Evolutionary conservation across 37 sponge, comb jelly and placozoan genomes (phyloP).

Genomic region (Cladorhizidae sp.): DNA sequence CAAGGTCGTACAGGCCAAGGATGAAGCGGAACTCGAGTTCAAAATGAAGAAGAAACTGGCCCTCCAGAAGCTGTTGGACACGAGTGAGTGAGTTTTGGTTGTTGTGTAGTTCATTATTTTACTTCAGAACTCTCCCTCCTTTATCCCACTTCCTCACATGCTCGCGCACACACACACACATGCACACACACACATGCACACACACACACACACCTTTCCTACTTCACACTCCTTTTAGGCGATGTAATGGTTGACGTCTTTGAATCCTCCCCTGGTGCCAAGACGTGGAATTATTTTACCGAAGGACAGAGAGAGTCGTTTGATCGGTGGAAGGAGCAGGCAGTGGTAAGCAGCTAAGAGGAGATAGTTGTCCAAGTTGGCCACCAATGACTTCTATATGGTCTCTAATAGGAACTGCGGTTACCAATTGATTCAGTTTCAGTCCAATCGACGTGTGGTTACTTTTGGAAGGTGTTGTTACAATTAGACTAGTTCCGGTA

Average conservation of each 20-base stretch:
- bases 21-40: constrained; percentile 27
- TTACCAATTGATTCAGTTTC: no score
- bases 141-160: no score
- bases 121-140: no score
- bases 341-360: constrained; percentile 32
- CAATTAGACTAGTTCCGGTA: no score
- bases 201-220: no score
- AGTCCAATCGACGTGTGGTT: no score
- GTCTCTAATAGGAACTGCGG: no score
- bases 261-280: constrained; percentile 22
- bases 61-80: constrained; percentile 10
- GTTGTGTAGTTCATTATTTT: no score
- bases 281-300: constrained; percentile 58
- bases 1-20: constrained; percentile 47
- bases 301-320: constrained; percentile 76
- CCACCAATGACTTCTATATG: no score
- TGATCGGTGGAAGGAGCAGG: constrained; percentile 62
- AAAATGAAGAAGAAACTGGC: not conserved
- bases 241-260: constrained; percentile 45
- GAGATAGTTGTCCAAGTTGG: no score
- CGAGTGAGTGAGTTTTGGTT: constrained; percentile 14
- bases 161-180: not conserved
- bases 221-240: constrained; percentile 45
- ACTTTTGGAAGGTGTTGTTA: no score
- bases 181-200: no score